These are phyloP conservation scores for Macrosiphum euphorbiae DNA, from an alignment of 2,888 invertebrate species.

Conservation along the genomic window DNA sequence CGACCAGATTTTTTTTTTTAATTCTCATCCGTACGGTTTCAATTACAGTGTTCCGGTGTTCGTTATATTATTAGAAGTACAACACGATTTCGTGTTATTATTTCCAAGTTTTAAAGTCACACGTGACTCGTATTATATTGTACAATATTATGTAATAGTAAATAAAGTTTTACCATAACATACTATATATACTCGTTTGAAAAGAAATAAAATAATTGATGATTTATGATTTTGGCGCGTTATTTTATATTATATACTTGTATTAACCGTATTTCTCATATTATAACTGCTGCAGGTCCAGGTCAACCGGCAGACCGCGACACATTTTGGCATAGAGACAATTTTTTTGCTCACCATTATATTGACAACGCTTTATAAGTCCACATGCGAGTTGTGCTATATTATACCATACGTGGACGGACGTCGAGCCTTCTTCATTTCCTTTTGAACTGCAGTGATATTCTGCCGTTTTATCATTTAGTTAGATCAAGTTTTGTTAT, in stretches of 20 bases:
- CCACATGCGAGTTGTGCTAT: background rate
- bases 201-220: conserved; percentile 40
- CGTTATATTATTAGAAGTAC: background rate
- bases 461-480: background rate
- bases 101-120: background rate
- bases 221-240: conserved; percentile 22
- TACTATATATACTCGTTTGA: background rate
- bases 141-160: background rate
- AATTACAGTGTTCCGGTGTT: conserved; percentile 3
- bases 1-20: background rate
- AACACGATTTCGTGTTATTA: background rate
- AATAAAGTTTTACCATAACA: background rate
- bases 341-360: background rate
- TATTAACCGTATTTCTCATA: conserved; percentile 18
- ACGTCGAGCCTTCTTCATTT: background rate
- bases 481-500: background rate
- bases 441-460: background rate
- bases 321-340: background rate
- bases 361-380: background rate
- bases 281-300: background rate
- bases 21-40: background rate
- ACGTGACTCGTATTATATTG: background rate
- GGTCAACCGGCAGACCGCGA: background rate
- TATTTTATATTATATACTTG: background rate
- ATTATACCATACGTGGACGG: background rate